These are phyloP conservation scores for Hyaena hyaena DNA, from an alignment of 2,113 vertebrate genomes.

Conservation along the genomic window DNA sequence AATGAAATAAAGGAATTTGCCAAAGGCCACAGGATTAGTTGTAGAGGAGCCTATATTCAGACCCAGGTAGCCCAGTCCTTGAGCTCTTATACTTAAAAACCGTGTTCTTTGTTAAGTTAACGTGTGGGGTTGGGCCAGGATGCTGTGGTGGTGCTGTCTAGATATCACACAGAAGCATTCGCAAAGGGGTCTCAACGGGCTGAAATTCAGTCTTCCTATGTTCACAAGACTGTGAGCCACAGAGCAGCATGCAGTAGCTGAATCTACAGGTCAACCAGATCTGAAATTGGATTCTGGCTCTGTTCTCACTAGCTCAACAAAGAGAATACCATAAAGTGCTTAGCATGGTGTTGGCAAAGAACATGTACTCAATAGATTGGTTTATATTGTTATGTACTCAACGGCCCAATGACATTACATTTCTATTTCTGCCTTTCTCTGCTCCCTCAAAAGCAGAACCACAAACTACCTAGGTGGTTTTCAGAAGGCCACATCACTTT, in stretches of 20 bases:
- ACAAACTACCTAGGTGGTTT: background rate
- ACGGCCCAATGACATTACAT: background rate
- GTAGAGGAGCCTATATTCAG: background rate
- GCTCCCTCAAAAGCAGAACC: background rate
- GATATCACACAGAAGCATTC: background rate
- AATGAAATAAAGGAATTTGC: background rate
- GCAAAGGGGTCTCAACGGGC: no score
- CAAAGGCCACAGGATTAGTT: background rate
- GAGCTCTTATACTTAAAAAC: background rate
- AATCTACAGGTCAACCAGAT: background rate
- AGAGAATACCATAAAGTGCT: background rate
- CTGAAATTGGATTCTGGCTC: background rate
- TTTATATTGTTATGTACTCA: background rate
- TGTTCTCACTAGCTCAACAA: background rate
- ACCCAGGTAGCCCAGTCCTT: background rate
- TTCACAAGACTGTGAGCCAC: background rate
- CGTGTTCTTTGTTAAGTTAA: background rate
- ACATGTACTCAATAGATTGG: background rate
- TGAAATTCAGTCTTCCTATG: background rate
- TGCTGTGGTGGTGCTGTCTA: background rate
- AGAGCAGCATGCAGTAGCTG: background rate
- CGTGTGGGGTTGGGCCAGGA: background rate
- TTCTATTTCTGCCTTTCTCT: background rate
- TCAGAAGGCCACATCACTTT: background rate
- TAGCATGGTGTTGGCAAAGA: background rate